Evolutionary conservation across 1,140 invertebrate genomes (phyloP).

Genomic region (Arctopsyche grandis): DNA sequence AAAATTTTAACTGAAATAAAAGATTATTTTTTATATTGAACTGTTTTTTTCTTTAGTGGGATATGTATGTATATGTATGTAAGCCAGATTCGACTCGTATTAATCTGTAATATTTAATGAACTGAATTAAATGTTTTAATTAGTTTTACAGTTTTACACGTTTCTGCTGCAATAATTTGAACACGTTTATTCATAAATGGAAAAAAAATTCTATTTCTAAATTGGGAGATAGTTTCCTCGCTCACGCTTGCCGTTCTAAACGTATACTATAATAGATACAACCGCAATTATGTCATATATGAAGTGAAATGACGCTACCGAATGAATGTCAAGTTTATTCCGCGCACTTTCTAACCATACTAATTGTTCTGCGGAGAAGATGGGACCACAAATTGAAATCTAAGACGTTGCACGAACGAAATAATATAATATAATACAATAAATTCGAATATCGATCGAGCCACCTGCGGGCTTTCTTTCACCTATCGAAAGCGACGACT

Average conservation of each 20-base stretch:
- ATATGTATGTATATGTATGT: too few species aligned
- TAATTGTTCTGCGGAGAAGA: not conserved
- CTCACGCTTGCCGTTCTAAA: not conserved
- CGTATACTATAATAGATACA: not conserved
- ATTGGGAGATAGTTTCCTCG: not conserved
- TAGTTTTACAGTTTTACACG: too few species aligned
- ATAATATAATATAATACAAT: not conserved
- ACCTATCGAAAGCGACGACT: conserved; percentile 7
- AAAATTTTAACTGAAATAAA: too few species aligned
- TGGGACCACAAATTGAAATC: not conserved
- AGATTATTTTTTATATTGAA: too few species aligned
- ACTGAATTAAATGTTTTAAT: too few species aligned
- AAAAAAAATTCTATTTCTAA: too few species aligned
- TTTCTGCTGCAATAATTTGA: too few species aligned
- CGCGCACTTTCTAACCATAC: conserved; percentile 2
- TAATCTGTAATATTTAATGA: too few species aligned
- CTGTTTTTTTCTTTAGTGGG: too few species aligned
- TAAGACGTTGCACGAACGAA: not conserved
- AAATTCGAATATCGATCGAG: not conserved
- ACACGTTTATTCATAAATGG: too few species aligned
- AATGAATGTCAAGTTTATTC: conserved; percentile 6
- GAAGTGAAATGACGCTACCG: not conserved
- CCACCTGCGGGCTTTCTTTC: not conserved
- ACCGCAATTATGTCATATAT: conserved; percentile 11
- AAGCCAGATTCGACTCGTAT: too few species aligned